Evolutionary conservation across 2,888 invertebrate species (phyloP).

Genomic region (Mesorhabditis belari): DNA sequence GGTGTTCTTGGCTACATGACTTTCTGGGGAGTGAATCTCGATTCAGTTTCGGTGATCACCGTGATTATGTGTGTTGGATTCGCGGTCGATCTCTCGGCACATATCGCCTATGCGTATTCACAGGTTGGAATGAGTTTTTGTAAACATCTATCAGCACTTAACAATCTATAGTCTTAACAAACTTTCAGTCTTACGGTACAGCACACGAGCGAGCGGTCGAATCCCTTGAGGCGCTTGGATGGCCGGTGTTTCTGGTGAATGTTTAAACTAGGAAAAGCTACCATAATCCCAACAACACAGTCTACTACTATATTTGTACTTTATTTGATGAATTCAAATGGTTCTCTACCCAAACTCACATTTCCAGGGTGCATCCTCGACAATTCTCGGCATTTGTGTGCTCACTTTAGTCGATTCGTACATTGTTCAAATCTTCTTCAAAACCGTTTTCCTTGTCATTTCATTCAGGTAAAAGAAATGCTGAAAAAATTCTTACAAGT

Average conservation of each 20-base stretch:
- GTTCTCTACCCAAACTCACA: background rate
- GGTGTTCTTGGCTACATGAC: constrained; percentile 52
- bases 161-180: background rate
- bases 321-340: background rate
- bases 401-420: constrained; percentile 44
- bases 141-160: background rate
- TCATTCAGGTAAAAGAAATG: constrained; percentile 13
- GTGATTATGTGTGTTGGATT: constrained; percentile 93
- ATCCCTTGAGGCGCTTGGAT: constrained; percentile 76
- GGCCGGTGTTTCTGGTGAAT: constrained; percentile 68
- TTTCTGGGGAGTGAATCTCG: constrained; percentile 65
- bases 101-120: constrained; percentile 35
- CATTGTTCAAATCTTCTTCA: constrained; percentile 50
- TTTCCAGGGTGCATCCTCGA: constrained; percentile 47
- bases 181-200: constrained; percentile 14
- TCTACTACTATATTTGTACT: background rate
- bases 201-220: constrained; percentile 25
- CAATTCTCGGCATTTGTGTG: constrained; percentile 46
- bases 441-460: constrained; percentile 52
- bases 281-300: background rate
- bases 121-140: constrained; percentile 7
- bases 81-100: constrained; percentile 63
- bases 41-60: constrained; percentile 82
- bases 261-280: background rate
- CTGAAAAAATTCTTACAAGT: background rate